These are phyloP conservation scores for Cephonodes hylas DNA, from an alignment of 2,888 invertebrate genomes.

Conservation along the genomic window DNA sequence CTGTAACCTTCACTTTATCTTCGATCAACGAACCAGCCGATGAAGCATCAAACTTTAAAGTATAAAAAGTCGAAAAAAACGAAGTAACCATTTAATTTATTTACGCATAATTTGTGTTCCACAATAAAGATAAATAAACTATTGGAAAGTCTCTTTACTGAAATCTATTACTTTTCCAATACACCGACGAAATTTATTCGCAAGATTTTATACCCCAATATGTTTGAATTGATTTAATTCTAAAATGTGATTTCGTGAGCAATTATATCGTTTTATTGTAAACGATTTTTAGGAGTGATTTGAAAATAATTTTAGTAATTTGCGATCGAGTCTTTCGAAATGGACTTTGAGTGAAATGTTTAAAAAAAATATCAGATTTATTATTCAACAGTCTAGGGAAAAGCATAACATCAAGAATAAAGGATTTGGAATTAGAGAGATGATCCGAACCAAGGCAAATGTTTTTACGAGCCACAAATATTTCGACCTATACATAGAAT, in stretches of 20 bases:
- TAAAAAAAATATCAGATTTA: no score
- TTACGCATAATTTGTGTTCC: slow-evolving; percentile 20
- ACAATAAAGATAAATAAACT: background rate
- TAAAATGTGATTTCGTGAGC: background rate
- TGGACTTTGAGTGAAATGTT: no score
- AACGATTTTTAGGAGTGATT: background rate
- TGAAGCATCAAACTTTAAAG: no score
- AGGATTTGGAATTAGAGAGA: no score
- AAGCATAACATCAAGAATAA: no score
- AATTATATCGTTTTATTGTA: background rate
- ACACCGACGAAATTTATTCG: background rate
- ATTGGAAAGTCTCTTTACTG: background rate
- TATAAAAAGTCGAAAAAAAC: background rate
- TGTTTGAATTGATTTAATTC: background rate
- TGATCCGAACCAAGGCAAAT: no score
- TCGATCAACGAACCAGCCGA: no score
- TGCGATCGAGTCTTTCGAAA: no score
- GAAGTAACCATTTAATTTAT: slow-evolving; percentile 4
- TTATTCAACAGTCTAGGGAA: no score
- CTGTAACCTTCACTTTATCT: no score
- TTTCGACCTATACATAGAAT: no score
- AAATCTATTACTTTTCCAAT: slow-evolving; percentile 3
- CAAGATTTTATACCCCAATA: background rate
- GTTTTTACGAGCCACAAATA: no score
- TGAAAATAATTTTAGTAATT: background rate